Conservation (phyloP, 2,113 vertebrate genomes). For the Polyodon spathula region DNA sequence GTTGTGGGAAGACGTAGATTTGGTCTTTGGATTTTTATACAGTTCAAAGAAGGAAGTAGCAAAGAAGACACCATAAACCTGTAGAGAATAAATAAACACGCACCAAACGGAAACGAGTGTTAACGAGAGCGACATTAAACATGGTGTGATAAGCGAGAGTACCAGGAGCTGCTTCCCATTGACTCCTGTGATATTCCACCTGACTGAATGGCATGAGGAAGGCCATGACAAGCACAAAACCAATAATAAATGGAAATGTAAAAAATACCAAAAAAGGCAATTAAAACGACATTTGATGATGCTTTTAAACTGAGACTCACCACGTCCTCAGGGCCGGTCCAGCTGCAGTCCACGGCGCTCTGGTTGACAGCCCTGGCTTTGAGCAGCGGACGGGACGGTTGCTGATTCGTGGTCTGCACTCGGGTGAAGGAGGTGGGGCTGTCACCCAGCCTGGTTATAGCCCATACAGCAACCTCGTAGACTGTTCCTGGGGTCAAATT, state of each 20-base stretch:
- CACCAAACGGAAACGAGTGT: not conserved
- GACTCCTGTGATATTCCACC: too few relatives aligned
- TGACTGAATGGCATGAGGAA: too few relatives aligned
- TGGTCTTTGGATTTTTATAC: constrained; percentile 65
- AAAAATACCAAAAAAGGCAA: too few relatives aligned
- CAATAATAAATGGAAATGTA: too few relatives aligned
- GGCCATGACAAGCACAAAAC: too few relatives aligned
- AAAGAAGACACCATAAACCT: constrained; percentile 84
- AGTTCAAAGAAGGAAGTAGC: constrained; percentile 89
- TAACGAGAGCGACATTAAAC: not conserved
- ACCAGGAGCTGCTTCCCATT: too few relatives aligned
- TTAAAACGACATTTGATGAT: too few relatives aligned
- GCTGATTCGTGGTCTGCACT: constrained; percentile 60
- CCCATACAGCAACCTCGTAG: constrained; percentile 90
- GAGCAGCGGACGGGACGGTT: constrained; percentile 65
- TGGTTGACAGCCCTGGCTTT: constrained; percentile 86
- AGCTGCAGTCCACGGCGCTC: constrained; percentile 82
- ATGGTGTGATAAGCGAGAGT: too few relatives aligned
- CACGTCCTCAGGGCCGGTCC: constrained; percentile 65
- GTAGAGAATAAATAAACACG: constrained; percentile 11
- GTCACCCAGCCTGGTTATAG: constrained; percentile 78
- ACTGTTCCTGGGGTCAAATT: constrained; percentile 81
- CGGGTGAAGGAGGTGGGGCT: constrained; percentile 78
- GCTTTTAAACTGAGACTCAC: constrained; percentile 31
- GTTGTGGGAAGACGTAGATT: constrained; percentile 52